Conservation (phyloP, 2,113 vertebrate genomes). For the Chrysemys picta region DNA sequence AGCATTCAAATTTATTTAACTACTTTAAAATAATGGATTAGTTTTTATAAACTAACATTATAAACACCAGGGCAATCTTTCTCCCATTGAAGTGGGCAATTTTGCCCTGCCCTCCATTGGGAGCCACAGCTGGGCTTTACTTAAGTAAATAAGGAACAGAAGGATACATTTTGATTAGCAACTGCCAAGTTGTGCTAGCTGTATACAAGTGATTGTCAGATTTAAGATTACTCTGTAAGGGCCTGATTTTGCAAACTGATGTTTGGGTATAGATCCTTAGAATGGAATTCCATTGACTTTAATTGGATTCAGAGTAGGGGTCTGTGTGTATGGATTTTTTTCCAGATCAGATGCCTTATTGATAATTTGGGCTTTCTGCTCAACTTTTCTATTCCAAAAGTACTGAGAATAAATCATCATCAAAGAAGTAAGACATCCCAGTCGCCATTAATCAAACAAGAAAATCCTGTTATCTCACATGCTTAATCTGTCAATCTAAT, state of each 20-base stretch:
- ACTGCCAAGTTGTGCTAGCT: neutral
- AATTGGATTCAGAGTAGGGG: neutral
- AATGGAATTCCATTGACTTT: neutral
- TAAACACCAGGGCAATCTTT: neutral
- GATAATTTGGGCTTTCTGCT: neutral
- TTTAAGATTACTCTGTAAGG: neutral
- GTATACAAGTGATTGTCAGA: neutral
- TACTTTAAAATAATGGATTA: neutral
- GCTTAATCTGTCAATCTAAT: neutral
- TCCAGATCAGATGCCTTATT: neutral
- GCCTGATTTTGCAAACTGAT: neutral
- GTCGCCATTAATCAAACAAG: neutral
- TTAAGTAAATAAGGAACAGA: neutral
- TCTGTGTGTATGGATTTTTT: neutral
- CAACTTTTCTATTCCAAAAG: neutral
- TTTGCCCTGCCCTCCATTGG: neutral
- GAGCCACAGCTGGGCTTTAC: neutral
- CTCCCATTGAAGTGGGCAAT: neutral
- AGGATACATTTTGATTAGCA: neutral
- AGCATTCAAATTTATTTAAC: neutral
- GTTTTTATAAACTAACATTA: constrained; percentile 2
- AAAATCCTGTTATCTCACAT: neutral
- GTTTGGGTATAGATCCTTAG: neutral
- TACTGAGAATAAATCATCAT: neutral
- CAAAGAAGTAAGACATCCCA: neutral